Evolutionary conservation across 2,888 invertebrate genomes (phyloP).

Genomic region (Drosophila basisetae): DNA sequence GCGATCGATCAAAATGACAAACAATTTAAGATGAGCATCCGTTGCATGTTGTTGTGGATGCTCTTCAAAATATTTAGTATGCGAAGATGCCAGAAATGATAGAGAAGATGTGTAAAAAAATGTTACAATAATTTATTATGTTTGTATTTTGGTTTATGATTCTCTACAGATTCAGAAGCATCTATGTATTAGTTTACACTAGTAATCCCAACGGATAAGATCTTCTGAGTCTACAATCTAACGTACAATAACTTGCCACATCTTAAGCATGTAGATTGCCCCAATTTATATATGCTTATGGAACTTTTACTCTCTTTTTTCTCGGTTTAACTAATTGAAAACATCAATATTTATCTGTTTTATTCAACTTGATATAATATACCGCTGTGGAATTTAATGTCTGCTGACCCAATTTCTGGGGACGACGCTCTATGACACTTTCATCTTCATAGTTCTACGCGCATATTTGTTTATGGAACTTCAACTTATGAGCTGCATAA

Average conservation of each 20-base stretch:
- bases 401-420: conserved; percentile 42
- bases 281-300: conserved; percentile 22
- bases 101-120: not conserved
- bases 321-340: conserved; percentile 29
- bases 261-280: not conserved
- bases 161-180: not conserved
- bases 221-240: not conserved
- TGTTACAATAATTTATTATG: not conserved
- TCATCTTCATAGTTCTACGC: conserved; percentile 36
- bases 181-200: not conserved
- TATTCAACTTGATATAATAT: conserved; percentile 6
- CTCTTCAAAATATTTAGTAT: conserved; percentile 4
- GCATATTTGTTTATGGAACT: not conserved
- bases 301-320: conserved; percentile 3
- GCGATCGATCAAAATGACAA: conserved; percentile 64
- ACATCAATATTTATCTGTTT: conserved; percentile 16
- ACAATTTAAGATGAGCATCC: conserved; percentile 44
- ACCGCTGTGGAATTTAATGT: conserved; percentile 21
- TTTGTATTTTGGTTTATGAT: not conserved
- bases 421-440: conserved; percentile 40
- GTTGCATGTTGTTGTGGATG: not conserved
- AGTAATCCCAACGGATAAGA: not conserved
- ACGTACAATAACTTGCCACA: not conserved
- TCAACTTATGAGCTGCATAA: conserved; percentile 37
- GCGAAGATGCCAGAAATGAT: not conserved